These are phyloP conservation scores for Monarcha castaneiventris DNA, from an alignment of 2,113 vertebrate genomes.

Conservation along the genomic window DNA sequence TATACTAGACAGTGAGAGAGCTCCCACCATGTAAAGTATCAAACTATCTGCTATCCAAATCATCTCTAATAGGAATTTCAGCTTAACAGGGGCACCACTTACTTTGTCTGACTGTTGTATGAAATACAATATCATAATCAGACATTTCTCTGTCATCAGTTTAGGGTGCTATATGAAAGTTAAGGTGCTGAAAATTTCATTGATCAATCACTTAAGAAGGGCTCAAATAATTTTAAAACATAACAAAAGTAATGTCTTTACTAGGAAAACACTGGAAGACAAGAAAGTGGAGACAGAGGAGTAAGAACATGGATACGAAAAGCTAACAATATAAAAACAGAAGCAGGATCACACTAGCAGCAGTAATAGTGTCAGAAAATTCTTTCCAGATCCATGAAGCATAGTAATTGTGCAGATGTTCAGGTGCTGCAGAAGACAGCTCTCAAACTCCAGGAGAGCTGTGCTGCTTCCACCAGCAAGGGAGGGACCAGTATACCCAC, in stretches of 20 bases:
- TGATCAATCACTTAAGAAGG: background rate
- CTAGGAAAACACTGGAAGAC: background rate
- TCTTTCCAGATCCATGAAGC: background rate
- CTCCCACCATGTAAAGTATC: fast-evolving
- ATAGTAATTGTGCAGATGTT: background rate
- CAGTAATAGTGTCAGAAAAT: background rate
- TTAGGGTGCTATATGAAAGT: background rate
- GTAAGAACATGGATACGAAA: background rate
- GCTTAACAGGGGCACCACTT: background rate
- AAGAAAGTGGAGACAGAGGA: background rate
- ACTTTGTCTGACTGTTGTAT: background rate
- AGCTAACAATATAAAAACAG: background rate
- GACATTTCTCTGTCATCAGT: background rate
- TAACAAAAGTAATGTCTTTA: background rate
- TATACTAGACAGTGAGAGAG: background rate
- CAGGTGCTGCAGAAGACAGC: background rate
- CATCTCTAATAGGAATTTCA: background rate
- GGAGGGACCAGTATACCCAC: background rate
- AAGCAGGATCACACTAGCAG: background rate
- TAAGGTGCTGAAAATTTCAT: background rate
- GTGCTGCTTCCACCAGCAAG: background rate
- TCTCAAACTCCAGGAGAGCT: background rate
- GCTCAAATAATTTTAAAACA: background rate
- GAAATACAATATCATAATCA: background rate
- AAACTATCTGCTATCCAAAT: background rate